Conservation (phyloP, 2,113 vertebrate species). For the Protobothrops mucrosquamatus region DNA sequence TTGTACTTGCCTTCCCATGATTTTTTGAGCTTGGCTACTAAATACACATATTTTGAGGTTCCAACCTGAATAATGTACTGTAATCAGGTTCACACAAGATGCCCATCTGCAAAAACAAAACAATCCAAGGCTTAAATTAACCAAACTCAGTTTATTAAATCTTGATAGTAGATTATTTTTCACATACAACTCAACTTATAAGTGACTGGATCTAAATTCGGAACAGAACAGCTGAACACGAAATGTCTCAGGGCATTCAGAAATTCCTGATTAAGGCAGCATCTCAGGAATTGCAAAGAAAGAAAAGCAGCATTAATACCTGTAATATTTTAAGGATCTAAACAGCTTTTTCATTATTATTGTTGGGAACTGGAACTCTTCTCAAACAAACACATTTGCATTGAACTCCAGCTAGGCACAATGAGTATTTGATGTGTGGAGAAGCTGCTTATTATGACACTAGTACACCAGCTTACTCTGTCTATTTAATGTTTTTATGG, state of each 20-base stretch:
- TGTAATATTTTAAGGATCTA: not conserved
- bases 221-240: not conserved
- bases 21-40: not conserved
- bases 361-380: not conserved
- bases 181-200: not conserved
- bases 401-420: not conserved
- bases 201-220: not conserved
- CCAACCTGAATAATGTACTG: not conserved
- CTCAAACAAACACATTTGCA: not conserved
- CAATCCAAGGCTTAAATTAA: not conserved
- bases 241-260: not conserved
- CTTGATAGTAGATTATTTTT: not conserved
- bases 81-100: not conserved
- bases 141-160: not conserved
- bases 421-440: not conserved
- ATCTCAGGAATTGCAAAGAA: not conserved
- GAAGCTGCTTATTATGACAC: constrained; percentile 1
- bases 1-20: not conserved
- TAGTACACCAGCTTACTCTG: constrained; percentile 1
- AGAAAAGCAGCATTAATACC: not conserved
- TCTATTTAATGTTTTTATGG: constrained; percentile 26
- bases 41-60: not conserved
- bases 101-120: not conserved
- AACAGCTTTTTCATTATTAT: not conserved
- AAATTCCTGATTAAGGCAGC: not conserved